phyloP scores from a whole-genome alignment of 2,797 vertebrate genomes.

The Liparis tanakae region DNA sequence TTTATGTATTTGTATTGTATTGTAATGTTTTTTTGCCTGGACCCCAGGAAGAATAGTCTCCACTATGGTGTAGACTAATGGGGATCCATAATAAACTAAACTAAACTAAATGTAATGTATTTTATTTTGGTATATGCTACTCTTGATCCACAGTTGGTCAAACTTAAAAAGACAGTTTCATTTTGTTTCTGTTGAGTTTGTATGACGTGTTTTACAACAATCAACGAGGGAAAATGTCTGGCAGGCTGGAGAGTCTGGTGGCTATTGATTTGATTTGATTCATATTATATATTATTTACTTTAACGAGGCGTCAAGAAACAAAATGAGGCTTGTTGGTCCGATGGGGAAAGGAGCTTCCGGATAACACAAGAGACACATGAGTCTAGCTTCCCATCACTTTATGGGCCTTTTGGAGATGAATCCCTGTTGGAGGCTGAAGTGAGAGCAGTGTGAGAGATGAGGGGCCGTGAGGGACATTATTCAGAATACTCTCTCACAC shows the following conservation, averaged over 20 bases:
- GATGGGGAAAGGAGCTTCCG: not conserved
- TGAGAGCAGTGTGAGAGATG: constrained; percentile 44
- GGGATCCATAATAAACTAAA: too few relatives aligned
- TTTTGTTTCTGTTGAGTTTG: not conserved
- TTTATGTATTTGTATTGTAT: too few relatives aligned
- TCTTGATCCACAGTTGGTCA: too few relatives aligned
- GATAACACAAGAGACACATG: constrained; percentile 15
- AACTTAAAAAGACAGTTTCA: not conserved
- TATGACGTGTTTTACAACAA: not conserved
- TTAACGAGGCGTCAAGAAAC: not conserved
- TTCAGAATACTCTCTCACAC: too few relatives aligned
- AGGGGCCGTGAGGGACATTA: too few relatives aligned
- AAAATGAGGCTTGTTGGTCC: not conserved
- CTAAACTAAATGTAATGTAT: too few relatives aligned
- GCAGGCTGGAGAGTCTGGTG: not conserved
- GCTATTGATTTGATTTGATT: not conserved
- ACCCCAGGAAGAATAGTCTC: too few relatives aligned
- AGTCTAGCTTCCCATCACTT: constrained; percentile 25
- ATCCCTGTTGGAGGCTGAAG: constrained; percentile 54
- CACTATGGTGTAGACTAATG: too few relatives aligned
- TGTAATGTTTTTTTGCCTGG: too few relatives aligned
- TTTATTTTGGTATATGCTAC: not conserved
- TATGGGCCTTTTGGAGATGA: constrained; percentile 32
- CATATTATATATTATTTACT: not conserved
- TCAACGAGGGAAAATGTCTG: not conserved